Evolutionary conservation across 2,888 invertebrate species (phyloP), one percentile per base, ranked within the genome.

Genomic region (Netelia virgata): DNA sequence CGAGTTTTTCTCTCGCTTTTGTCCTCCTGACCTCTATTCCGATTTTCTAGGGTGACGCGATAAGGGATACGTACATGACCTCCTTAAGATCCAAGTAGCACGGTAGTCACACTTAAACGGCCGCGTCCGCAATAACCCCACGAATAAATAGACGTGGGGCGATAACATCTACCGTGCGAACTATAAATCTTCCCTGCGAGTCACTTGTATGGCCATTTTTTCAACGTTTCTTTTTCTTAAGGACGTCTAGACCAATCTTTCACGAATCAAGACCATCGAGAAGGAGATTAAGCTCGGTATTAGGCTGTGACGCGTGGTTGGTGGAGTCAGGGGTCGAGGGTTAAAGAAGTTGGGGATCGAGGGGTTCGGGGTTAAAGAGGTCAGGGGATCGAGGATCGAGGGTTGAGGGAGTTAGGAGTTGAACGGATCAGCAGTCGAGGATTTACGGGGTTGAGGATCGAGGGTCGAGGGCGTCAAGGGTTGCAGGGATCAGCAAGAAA

Each of bases 51-150:
- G 70, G 47, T 72, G 83, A 59, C 79, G 72, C 75, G 80, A 83
- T 83, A 80, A 76, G 75, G 69, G 80, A 76, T 80, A 75, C 74
- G 68, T 79, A 47, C 55, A 57, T 83, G 83, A 83, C 83, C 83
- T 80, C 79, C 79, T 83, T 83, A 80, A 80, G 83, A 75, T 80
- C 75, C 59, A 47, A 53, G 74, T 47, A 70, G 53, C 61, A 57
- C 73, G 55, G 61, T 61, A 69, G 69, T 55, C 79, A 69, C 70
- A 70, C 74, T 59, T 70, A 69, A 70, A 57, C 74, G 57, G 20
- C 64, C 74, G 55, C 20, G 36, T 36, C 63, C 69, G 55, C 43
- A 69, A 53, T 64, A 61, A 70, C 61, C 61, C 20, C 43, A 36
- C 18, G 63, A 74, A 79, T 74, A 83, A 83, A 83, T 55, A 57